A percentile compares a stretch with the other conserved stretches of the same genome.
These are phyloP conservation scores for Ispidina picta DNA, from an alignment of 2,797 vertebrate species.

Conservation along the genomic window DNA sequence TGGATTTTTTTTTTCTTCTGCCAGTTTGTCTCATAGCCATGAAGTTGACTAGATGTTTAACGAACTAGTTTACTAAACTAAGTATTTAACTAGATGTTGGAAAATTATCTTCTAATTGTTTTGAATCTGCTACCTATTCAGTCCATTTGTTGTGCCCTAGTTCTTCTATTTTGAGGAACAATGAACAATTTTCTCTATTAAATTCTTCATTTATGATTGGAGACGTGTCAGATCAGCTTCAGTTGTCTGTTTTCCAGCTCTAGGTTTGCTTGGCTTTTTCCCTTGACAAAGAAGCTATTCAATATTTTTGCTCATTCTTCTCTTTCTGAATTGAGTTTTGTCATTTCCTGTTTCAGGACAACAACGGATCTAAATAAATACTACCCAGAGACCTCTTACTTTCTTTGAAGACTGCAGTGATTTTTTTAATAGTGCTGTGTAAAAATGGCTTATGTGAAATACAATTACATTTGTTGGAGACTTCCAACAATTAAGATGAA, in stretches of 20 bases:
- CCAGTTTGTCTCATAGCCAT: background rate
- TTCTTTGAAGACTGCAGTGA: conserved; percentile 12
- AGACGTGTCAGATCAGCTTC: background rate
- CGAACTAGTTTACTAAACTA: background rate
- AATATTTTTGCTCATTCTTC: background rate
- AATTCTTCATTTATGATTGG: background rate
- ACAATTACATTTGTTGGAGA: conserved; percentile 15
- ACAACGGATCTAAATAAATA: conserved; percentile 31
- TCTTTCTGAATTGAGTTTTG: background rate
- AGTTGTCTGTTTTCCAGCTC: background rate
- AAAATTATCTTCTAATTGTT: background rate
- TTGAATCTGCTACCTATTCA: background rate
- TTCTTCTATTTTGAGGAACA: background rate
- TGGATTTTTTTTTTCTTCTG: background rate
- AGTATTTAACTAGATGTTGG: background rate
- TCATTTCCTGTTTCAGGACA: conserved; percentile 29
- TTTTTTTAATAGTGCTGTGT: background rate
- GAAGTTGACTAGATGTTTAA: background rate
- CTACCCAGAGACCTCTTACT: conserved; percentile 22
- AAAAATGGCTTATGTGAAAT: conserved; percentile 29
- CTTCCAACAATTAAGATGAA: conserved; percentile 20
- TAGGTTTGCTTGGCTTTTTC: background rate
- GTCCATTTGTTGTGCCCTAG: background rate
- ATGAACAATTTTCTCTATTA: background rate
- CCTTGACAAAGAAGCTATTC: background rate